phyloP scores from a whole-genome alignment of 2,888 invertebrate genomes.

The Galeruca laticollis region DNA sequence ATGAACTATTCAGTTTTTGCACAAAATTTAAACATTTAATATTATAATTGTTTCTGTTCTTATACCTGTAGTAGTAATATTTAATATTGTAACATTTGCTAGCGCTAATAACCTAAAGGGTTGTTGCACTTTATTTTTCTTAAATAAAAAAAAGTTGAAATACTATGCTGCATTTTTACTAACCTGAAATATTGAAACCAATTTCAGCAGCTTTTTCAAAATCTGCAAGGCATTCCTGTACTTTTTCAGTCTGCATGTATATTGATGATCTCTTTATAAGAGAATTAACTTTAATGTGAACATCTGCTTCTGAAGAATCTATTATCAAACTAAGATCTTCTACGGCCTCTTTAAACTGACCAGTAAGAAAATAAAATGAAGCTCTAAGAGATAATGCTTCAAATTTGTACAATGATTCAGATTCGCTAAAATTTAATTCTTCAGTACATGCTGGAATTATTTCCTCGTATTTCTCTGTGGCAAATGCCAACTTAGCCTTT shows the following conservation, averaged over 20 bases:
- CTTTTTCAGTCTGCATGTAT: conserved; percentile 82
- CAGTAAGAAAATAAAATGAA: conserved; percentile 85
- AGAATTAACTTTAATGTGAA: conserved; percentile 83
- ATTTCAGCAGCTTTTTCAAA: conserved; percentile 82
- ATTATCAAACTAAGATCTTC: conserved; percentile 80
- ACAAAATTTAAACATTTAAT: no score
- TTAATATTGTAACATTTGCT: no score
- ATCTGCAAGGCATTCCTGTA: conserved; percentile 81
- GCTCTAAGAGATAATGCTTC: conserved; percentile 85
- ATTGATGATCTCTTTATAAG: conserved; percentile 90
- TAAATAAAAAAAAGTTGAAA: no score
- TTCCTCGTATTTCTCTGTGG: conserved; percentile 79
- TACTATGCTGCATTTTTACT: no score
- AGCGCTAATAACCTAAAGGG: no score
- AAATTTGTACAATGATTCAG: conserved; percentile 73
- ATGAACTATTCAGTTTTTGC: no score
- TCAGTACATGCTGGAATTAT: conserved; percentile 84
- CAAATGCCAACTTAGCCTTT: conserved; percentile 78
- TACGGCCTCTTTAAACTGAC: conserved; percentile 79
- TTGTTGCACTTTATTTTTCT: no score
- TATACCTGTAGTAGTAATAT: no score
- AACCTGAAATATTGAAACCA: conserved; percentile 74
- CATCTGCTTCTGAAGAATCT: conserved; percentile 72
- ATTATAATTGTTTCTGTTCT: no score
- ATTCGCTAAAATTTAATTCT: conserved; percentile 76